Percentiles rank a stretch among this genome's conserved stretches.
Conservation (phyloP, 2,888 invertebrate genomes). For the Zootermopsis nevadensis region DNA sequence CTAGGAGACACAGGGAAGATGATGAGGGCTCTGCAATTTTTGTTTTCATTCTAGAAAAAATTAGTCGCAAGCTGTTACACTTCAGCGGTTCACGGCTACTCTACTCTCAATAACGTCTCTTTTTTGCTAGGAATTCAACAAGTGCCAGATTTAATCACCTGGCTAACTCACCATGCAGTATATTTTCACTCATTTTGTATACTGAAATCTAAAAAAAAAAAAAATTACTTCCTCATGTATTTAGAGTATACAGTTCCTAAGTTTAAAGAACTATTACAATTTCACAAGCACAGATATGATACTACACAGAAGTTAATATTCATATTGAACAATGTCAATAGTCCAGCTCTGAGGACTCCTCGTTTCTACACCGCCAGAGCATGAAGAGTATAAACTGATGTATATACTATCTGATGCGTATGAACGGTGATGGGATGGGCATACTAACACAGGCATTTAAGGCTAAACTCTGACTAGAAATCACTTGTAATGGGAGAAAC, state of each 20-base stretch:
- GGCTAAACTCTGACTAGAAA: too few species aligned
- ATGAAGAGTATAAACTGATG: too few species aligned
- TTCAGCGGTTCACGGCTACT: neutral
- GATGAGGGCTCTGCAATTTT: neutral
- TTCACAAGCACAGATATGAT: neutral
- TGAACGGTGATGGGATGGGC: too few species aligned
- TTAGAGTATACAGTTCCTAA: constrained; percentile 6
- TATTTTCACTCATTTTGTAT: neutral
- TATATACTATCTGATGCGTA: too few species aligned
- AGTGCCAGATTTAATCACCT: neutral
- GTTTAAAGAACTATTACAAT: neutral
- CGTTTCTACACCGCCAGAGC: too few species aligned
- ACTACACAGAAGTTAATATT: neutral
- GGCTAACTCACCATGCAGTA: neutral
- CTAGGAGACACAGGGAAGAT: neutral
- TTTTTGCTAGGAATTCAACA: constrained; percentile 6
- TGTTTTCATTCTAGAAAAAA: neutral
- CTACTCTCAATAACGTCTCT: constrained; percentile 3
- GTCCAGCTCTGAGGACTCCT: too few species aligned
- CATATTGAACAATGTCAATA: neutral
- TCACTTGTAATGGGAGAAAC: too few species aligned
- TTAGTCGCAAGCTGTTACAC: neutral
- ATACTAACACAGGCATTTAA: too few species aligned
- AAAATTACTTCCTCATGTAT: neutral
- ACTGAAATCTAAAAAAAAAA: constrained; percentile 22